phyloP scores from a whole-genome alignment of 2,113 vertebrate genomes.

The Boleophthalmus pectinirostris region DNA sequence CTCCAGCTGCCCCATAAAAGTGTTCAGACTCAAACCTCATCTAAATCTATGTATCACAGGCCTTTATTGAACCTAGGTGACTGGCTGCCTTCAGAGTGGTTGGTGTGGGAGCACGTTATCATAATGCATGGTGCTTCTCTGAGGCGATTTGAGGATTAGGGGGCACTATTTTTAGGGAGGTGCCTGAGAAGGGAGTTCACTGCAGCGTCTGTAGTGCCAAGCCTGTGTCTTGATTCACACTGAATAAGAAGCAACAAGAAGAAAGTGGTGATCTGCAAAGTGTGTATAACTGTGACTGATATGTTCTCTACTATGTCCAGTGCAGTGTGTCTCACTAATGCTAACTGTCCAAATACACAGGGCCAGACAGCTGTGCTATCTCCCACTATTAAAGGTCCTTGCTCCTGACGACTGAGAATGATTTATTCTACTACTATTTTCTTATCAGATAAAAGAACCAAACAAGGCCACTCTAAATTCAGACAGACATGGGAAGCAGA shows the following conservation, averaged over 20 bases:
- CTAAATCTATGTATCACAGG: neutral
- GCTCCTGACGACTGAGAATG: neutral
- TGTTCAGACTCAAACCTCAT: neutral
- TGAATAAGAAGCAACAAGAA: constrained; percentile 31
- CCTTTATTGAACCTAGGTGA: neutral
- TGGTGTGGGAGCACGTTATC: constrained; percentile 9
- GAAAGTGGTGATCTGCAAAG: constrained; percentile 19
- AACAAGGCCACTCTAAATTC: neutral
- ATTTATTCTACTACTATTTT: neutral
- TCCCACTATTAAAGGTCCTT: constrained; percentile 11
- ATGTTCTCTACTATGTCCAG: neutral
- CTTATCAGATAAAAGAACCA: too few relatives aligned
- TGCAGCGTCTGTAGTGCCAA: constrained; percentile 41
- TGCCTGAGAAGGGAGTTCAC: constrained; percentile 54
- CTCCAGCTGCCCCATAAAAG: neutral
- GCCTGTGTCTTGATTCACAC: constrained; percentile 53
- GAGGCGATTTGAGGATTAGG: constrained; percentile 54
- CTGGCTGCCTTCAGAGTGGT: neutral
- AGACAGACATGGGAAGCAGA: too few relatives aligned
- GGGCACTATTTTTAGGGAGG: constrained; percentile 74
- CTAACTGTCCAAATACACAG: neutral
- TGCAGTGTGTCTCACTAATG: neutral
- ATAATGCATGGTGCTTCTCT: constrained; percentile 41
- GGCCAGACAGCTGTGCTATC: constrained; percentile 42
- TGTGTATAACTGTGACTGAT: neutral